Conservation (phyloP, 2,113 vertebrate genomes). For the Oxyura jamaicensis region DNA sequence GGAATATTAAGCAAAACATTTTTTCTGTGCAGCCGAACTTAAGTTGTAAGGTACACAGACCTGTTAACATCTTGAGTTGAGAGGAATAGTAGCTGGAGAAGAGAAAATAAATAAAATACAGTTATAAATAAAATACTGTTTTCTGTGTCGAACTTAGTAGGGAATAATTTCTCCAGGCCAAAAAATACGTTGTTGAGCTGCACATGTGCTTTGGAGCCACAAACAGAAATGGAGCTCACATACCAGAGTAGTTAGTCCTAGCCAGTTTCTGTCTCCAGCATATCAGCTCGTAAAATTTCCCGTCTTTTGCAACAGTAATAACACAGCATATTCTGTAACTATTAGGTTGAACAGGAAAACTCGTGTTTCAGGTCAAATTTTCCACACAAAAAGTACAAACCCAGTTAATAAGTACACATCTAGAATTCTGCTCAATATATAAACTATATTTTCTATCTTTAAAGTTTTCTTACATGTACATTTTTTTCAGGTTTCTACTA, state of each 20-base stretch:
- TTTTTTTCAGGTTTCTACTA: not conserved
- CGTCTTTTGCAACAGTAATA: not conserved
- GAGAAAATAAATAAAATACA: not conserved
- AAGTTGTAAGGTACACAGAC: not conserved
- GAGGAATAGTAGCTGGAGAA: not conserved
- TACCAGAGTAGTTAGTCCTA: constrained; percentile 19
- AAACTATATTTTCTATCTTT: not conserved
- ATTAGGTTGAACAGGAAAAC: not conserved
- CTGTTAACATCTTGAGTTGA: not conserved
- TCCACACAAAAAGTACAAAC: not conserved
- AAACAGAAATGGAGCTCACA: not conserved
- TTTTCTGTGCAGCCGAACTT: not conserved
- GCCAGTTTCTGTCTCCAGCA: constrained; percentile 42
- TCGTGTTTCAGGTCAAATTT: not conserved
- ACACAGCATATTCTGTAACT: not conserved
- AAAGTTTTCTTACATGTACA: not conserved
- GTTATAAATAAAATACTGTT: not conserved
- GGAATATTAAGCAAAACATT: not conserved
- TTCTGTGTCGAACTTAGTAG: not conserved
- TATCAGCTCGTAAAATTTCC: constrained; percentile 52
- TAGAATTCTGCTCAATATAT: not conserved
- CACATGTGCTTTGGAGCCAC: constrained; percentile 13
- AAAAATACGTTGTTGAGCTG: not conserved
- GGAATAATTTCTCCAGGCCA: not conserved
- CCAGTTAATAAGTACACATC: not conserved